Conservation (phyloP, 1,140 invertebrate species). For the Drosophila dunni region DNA sequence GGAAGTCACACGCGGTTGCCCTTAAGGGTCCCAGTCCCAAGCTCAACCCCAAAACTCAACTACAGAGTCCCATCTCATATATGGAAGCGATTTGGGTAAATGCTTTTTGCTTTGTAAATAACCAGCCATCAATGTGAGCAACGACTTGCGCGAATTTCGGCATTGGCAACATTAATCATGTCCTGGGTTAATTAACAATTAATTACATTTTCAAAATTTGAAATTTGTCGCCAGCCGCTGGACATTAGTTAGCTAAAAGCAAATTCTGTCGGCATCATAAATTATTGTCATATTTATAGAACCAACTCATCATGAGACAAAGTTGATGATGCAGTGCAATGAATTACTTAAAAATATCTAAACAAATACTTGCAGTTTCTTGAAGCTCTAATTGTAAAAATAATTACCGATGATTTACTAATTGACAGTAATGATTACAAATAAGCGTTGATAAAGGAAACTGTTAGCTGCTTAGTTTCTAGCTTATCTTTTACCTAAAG, state of each 20-base stretch:
- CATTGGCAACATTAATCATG: constrained; percentile 64
- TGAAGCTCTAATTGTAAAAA: too few relatives aligned
- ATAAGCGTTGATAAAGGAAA: too few relatives aligned
- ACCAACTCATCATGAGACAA: neutral
- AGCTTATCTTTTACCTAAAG: too few relatives aligned
- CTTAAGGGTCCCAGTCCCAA: neutral
- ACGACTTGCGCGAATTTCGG: constrained; percentile 11
- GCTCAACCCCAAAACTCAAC: neutral
- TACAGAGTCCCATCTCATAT: neutral
- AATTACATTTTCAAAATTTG: constrained; percentile 72
- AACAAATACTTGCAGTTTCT: neutral
- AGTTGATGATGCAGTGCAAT: neutral
- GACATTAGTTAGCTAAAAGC: neutral
- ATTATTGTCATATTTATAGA: constrained; percentile 40
- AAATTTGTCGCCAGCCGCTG: constrained; percentile 63
- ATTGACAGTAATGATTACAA: too few relatives aligned
- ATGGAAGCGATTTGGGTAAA: neutral
- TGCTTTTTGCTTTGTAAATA: constrained; percentile 34
- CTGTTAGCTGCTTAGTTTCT: too few relatives aligned
- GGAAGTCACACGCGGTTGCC: constrained; percentile 76
- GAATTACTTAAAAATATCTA: neutral
- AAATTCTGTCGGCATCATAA: constrained; percentile 37
- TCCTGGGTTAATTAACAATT: constrained; percentile 76
- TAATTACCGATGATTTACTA: too few relatives aligned
- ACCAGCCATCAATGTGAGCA: constrained; percentile 32